phyloP scores from a whole-genome alignment of 2,113 vertebrate species.

The Thryonomys swinderianus region DNA sequence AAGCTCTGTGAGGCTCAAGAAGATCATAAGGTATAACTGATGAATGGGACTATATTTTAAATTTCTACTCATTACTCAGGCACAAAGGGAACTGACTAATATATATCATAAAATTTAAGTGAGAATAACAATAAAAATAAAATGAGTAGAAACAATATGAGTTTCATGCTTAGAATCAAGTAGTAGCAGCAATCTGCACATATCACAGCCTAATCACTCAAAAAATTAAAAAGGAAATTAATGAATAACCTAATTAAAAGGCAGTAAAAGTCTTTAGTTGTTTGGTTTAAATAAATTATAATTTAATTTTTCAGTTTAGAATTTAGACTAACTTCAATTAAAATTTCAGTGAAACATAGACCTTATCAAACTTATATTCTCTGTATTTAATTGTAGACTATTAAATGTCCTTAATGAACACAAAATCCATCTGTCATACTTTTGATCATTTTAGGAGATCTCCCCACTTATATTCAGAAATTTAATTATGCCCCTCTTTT shows the following conservation, averaged over 20 bases:
- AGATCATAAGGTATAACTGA: constrained; percentile 21
- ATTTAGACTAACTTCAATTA: constrained; percentile 84
- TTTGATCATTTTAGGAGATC: constrained; percentile 63
- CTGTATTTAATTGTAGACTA: constrained; percentile 79
- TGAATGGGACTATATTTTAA: not conserved
- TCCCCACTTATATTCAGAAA: constrained; percentile 29
- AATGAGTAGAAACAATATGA: not conserved
- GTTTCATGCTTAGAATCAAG: constrained; percentile 43
- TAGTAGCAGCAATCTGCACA: constrained; percentile 64
- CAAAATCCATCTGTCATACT: constrained; percentile 35
- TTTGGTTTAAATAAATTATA: constrained; percentile 81
- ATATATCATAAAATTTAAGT: not conserved
- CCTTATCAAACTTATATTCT: constrained; percentile 78
- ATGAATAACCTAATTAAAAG: constrained; percentile 84
- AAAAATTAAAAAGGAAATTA: constrained; percentile 82
- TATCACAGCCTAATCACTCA: constrained; percentile 66
- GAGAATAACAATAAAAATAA: not conserved
- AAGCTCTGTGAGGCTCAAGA: not conserved
- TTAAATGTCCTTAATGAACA: constrained; percentile 76
- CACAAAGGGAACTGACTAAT: not conserved
- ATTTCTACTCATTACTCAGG: not conserved
- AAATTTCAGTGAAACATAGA: constrained; percentile 82
- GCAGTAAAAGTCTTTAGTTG: constrained; percentile 75
- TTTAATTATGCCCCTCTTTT: constrained; percentile 54
- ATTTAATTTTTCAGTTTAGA: constrained; percentile 77